Evolutionary conservation across 2,888 invertebrate genomes (phyloP).

Genomic region (Pachydiplax longipennis): DNA sequence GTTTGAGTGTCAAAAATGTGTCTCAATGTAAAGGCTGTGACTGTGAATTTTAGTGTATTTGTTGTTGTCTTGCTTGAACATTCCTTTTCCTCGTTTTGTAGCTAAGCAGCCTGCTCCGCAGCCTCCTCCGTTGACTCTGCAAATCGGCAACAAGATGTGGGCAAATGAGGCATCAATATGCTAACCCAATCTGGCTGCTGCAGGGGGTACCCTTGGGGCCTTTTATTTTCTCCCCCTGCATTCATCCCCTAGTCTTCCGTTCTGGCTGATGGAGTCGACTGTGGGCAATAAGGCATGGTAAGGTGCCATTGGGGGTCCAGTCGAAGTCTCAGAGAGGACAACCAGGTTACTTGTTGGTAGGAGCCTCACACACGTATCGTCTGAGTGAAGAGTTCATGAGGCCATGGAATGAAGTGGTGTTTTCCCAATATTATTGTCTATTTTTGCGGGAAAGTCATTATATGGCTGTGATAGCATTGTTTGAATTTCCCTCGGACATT

Average conservation of each 20-base stretch:
- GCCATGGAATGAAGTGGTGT: slow-evolving; percentile 18
- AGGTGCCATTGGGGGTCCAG: neutral
- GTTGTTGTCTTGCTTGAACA: neutral
- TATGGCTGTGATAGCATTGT: slow-evolving; percentile 44
- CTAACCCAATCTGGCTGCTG: slow-evolving; percentile 55
- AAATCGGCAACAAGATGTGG: slow-evolving; percentile 66
- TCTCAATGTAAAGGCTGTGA: too few relatives aligned
- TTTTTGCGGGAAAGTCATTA: slow-evolving; percentile 41
- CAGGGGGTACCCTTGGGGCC: neutral
- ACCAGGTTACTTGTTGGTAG: neutral
- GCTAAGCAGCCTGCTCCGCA: slow-evolving; percentile 69
- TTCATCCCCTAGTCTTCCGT: slow-evolving; percentile 34
- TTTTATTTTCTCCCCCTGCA: slow-evolving; percentile 13
- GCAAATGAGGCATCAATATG: slow-evolving; percentile 62
- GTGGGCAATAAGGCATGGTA: slow-evolving; percentile 12
- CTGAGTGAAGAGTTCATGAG: slow-evolving; percentile 10
- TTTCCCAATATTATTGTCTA: slow-evolving; percentile 39
- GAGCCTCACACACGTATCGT: neutral
- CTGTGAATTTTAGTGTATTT: too few relatives aligned
- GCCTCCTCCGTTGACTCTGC: slow-evolving; percentile 64
- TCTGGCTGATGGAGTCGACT: neutral
- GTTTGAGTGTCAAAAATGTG: too few relatives aligned
- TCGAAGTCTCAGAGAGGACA: neutral
- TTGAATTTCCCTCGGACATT: slow-evolving; percentile 35
- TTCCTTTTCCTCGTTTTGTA: slow-evolving; percentile 46